Evolutionary conservation across 2,888 invertebrate genomes (phyloP), one percentile per base, ranked within the genome.

Genomic region (Julus scanicus): DNA sequence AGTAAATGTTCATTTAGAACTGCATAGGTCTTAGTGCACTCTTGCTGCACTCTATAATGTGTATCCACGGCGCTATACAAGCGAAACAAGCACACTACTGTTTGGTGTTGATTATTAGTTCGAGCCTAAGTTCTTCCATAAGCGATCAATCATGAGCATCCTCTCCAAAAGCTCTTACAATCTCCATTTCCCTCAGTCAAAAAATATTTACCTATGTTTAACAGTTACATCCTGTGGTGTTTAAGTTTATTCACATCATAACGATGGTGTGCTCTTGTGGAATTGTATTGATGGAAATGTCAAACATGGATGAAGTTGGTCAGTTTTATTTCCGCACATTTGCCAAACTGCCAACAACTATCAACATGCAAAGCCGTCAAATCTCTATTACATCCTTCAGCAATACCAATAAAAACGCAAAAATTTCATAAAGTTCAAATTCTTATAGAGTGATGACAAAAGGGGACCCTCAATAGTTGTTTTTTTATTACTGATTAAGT

Each of bases 81-180:
- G 29, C 11, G 8, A 71, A 71, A 53, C 53, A 29, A 20, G 20
- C 71, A 6, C 71, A 20, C 20, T 71, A 71, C 20, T 29, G 71
- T 71, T 71, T 20, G 9, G 29, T 71, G 71, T 71, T 71, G 71
- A 20, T 71, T 71, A 71, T 71, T 71, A 71, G 20, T 71, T 29
- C 9, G 29, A 71, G 71, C 71, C 29, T 20, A 29, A 71, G 71
- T 71, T 71, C 71, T 71, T 71, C 71, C 29, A 71, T 71, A 71
- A 71, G 20, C 71, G 71, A 71, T 71, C 71, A 71, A 71, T 71
- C 71, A 71, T 71, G 71, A 20, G 71, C 71, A 71, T 71, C 71
- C 71, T 71, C 71, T 29, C 71, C 20, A 71, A 71, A 71, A 71
- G 11, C 20, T 20, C 20, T 20, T 63, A 20, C 71, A 20, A 71